These are phyloP conservation scores for Pristionchus mayeri DNA, from an alignment of 2,888 invertebrate species.

Conservation along the genomic window DNA sequence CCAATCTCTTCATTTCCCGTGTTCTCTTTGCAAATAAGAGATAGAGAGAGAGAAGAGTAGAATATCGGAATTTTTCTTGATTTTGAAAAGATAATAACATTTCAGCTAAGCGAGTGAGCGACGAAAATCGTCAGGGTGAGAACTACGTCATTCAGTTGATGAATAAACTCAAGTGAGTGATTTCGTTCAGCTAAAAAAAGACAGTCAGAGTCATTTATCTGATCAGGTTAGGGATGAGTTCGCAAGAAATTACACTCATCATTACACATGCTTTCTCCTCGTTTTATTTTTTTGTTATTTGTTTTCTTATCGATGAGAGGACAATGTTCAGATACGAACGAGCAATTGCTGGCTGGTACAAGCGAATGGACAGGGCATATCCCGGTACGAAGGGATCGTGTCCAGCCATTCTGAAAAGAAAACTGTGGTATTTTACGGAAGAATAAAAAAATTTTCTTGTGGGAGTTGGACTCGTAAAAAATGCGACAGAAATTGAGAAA, in stretches of 20 bases:
- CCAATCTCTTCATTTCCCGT: too few relatives aligned
- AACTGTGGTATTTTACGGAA: background rate
- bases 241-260: background rate
- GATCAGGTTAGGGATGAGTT: too few relatives aligned
- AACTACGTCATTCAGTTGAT: background rate
- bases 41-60: too few relatives aligned
- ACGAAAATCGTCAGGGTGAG: background rate
- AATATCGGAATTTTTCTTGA: background rate
- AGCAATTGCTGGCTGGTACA: background rate
- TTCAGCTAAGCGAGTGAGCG: background rate
- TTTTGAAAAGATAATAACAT: background rate
- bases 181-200: too few relatives aligned
- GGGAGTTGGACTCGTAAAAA: too few relatives aligned
- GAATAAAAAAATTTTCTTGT: too few relatives aligned
- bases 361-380: background rate
- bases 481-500: too few relatives aligned
- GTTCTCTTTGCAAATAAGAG: too few relatives aligned
- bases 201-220: too few relatives aligned
- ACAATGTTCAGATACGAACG: slow-evolving; percentile 34
- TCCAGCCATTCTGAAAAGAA: background rate
- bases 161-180: background rate
- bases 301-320: too few relatives aligned
- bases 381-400: background rate
- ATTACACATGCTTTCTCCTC: background rate
- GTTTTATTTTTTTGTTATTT: too few relatives aligned